Percentiles rank a stretch among this genome's conserved stretches.
Evolutionary conservation across 1,140 invertebrate species (phyloP).

Genomic region (Platorchestia sp.): DNA sequence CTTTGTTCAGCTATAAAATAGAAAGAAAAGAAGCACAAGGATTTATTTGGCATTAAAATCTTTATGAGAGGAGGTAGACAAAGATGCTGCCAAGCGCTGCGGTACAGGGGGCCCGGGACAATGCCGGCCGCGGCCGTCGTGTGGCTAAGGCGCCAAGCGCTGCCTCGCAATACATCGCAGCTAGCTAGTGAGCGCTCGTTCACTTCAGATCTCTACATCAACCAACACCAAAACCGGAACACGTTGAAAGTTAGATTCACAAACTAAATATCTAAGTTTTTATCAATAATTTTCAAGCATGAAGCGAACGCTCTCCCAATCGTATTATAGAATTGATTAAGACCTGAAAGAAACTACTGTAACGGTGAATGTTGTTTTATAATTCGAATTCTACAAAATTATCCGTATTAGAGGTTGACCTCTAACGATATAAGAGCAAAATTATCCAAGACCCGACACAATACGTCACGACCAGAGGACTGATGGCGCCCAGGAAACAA

Average conservation of each 20-base stretch:
- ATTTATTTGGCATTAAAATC: not conserved
- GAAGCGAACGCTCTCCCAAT: not conserved
- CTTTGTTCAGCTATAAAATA: not conserved
- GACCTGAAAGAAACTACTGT: not conserved
- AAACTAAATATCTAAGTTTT: not conserved
- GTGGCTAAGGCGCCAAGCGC: not conserved
- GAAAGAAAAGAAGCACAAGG: slow-evolving; percentile 1
- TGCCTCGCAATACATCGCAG: not conserved
- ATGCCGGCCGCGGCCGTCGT: not conserved
- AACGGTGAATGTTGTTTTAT: too few species aligned
- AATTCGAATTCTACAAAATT: not conserved
- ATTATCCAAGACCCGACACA: not conserved
- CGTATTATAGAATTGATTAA: not conserved
- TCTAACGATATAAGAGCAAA: not conserved
- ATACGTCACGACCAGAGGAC: not conserved
- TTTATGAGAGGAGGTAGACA: slow-evolving; percentile 11
- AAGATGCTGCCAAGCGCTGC: not conserved
- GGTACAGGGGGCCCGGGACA: not conserved
- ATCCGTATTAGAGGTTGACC: not conserved
- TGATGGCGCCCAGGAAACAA: not conserved
- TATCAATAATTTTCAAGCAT: not conserved
- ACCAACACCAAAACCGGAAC: not conserved
- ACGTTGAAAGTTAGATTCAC: not conserved
- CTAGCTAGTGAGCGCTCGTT: not conserved
- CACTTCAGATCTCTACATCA: not conserved